Evolutionary conservation across 2,888 invertebrate species (phyloP).

Genomic region (Eupithecia subfuscata): DNA sequence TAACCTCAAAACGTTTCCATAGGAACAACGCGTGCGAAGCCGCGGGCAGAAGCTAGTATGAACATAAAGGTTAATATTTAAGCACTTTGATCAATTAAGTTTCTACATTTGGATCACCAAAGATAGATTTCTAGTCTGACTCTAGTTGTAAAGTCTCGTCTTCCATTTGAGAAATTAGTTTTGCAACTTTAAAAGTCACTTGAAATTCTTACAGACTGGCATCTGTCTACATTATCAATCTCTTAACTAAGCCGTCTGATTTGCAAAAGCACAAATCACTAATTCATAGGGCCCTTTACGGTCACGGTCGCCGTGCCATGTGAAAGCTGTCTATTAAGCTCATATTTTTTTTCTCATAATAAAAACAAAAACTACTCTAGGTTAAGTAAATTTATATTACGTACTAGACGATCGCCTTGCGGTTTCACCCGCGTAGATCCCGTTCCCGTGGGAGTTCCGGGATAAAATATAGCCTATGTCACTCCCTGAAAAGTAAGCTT

Average conservation of each 20-base stretch:
- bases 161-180: conserved; percentile 38
- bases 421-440: no score
- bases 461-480: no score
- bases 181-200: conserved; percentile 19
- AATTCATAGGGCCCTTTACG: neutral
- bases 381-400: neutral
- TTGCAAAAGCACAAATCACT: neutral
- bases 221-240: conserved; percentile 8
- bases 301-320: no score
- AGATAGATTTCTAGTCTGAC: conserved; percentile 44
- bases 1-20: no score
- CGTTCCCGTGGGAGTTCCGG: no score
- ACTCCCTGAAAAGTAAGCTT: no score
- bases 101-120: conserved; percentile 47
- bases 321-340: no score
- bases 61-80: neutral
- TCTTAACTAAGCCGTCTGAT: neutral
- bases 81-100: conserved; percentile 48
- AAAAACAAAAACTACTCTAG: neutral
- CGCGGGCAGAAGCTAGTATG: no score
- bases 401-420: no score
- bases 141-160: conserved; percentile 38
- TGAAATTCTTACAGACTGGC: neutral
- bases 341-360: no score
- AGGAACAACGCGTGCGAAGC: no score